Base-by-base conservation (phyloP, 2,888 invertebrate species). In the Miltochrista miniata region DNA sequence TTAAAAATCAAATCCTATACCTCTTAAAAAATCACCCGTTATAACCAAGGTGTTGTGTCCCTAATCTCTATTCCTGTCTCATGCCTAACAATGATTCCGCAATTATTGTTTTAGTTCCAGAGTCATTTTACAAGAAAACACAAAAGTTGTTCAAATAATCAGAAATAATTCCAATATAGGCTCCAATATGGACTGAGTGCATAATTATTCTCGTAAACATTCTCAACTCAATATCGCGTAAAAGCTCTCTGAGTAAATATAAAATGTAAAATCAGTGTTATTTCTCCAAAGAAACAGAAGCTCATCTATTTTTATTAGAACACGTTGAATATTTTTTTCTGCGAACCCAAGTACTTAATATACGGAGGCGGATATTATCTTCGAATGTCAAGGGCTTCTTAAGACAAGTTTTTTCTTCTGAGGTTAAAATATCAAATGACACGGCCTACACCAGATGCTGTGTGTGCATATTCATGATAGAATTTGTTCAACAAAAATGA, bases 381-480 rank as follows among this genome's bases (percentile, higher is more conserved):
- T 59, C 51, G 55, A 58, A 61, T 64, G 42, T 61, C 55, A 58
- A 53, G 54, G 36, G 39, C 11, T 50, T 52, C 45, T 24, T 54
- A 49, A 56, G 50, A 53, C 42, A 12, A 7, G 34, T 45, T 47
- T 54, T 51, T 31, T 45, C 46, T 48, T 48, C 52, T 47, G 29
- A 51, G 38, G 18, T 29, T 48, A 49, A 24, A 15, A 49, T 69
- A 66, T 70, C 74, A 65, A 54, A 54, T 73, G 53, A 64, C 66
- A 11, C 43, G 45, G 56, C 51, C 48, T 37, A 45, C 54, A 51
- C 61, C 71, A 68, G 62, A 55, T 71, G 70, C 45, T 51, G 51
- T 61, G 44, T 18, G 44, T 44, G 39, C 56, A 51, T 45, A 35
- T 33, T 38, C 34, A 37, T 37, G 15, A 10, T 1, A 11, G 15